These are phyloP conservation scores for Decapterus maruadsi DNA, from an alignment of 2,797 vertebrate genomes.

Conservation along the genomic window DNA sequence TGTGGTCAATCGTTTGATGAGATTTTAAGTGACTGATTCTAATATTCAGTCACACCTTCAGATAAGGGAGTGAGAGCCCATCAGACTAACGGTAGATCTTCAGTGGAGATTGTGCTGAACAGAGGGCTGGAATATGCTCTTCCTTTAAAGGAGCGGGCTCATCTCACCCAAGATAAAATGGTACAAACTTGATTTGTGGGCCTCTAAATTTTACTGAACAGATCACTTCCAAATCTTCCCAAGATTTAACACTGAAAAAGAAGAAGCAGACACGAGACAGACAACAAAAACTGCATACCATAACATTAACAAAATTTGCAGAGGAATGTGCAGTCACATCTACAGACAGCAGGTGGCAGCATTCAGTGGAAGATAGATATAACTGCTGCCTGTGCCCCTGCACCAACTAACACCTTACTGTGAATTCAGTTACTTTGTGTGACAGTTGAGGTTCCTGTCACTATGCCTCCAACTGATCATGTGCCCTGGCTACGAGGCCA, in stretches of 20 bases:
- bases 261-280: neutral
- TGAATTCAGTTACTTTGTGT: neutral
- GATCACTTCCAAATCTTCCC: neutral
- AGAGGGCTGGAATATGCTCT: neutral
- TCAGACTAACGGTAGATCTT: neutral
- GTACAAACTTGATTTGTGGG: neutral
- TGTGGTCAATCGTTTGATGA: neutral
- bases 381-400: neutral
- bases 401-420: neutral
- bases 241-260: neutral
- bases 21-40: neutral
- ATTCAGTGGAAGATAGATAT: neutral
- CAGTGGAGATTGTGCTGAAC: slow-evolving; percentile 18
- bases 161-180: neutral
- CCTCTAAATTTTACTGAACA: neutral
- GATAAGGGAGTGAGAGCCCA: slow-evolving; percentile 28
- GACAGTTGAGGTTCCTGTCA: no score
- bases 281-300: neutral
- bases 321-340: slow-evolving; percentile 38
- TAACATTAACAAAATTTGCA: neutral
- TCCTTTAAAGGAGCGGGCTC: slow-evolving; percentile 6
- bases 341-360: slow-evolving; percentile 65
- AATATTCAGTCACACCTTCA: neutral
- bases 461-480: no score
- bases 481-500: no score